Percentiles rank a stretch among this genome's conserved stretches.
These are phyloP conservation scores for Tachina lurida DNA, from an alignment of 2,888 invertebrate genomes.

Conservation along the genomic window DNA sequence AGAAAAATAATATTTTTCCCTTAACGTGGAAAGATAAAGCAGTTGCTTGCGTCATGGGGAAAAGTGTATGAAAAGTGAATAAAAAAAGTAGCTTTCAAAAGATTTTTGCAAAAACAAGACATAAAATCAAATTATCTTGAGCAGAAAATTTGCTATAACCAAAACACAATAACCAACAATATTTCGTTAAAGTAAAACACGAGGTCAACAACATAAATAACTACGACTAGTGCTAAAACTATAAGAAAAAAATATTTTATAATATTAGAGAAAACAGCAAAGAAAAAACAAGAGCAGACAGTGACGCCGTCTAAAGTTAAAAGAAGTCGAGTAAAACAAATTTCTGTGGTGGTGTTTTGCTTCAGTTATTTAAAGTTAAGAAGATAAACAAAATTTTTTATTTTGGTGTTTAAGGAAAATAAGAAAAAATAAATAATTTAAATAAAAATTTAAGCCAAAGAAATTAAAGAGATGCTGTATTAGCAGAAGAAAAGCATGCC, in stretches of 20 bases:
- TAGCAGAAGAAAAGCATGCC: background rate
- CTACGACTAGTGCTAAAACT: background rate
- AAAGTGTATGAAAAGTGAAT: constrained; percentile 38
- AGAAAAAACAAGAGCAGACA: constrained; percentile 21
- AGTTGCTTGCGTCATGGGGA: constrained; percentile 54
- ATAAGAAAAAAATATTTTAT: background rate
- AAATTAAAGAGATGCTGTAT: background rate
- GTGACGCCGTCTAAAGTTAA: constrained; percentile 41
- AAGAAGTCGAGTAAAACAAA: constrained; percentile 21
- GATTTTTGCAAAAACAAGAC: background rate
- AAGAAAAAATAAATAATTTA: background rate
- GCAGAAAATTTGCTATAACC: background rate
- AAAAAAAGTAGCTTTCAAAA: background rate
- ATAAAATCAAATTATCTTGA: constrained; percentile 24
- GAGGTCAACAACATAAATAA: constrained; percentile 52
- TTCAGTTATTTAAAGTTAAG: background rate
- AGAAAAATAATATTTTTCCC: too few species aligned
- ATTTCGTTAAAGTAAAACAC: constrained; percentile 17
- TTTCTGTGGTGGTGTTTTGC: background rate
- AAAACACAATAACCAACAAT: background rate
- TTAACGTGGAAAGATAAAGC: too few species aligned
- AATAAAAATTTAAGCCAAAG: constrained; percentile 27
- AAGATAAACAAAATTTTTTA: background rate
- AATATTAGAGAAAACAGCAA: background rate
- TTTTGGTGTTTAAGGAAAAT: background rate